Evolutionary conservation across 2,797 vertebrate genomes (phyloP).

Genomic region (Lophotriccus pileatus): DNA sequence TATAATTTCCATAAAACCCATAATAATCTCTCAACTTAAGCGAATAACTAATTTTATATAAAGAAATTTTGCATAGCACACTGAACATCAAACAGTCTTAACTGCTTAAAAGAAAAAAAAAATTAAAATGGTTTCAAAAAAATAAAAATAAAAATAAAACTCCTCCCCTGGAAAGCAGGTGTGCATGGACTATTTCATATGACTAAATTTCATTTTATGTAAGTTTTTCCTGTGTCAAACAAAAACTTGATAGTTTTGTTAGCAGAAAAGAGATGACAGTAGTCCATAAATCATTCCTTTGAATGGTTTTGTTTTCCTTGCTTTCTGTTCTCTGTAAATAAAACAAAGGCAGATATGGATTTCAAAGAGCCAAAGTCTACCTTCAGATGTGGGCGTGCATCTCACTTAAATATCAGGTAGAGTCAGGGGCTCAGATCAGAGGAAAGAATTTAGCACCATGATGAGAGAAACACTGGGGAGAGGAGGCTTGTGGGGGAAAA

Average conservation of each 20-base stretch:
- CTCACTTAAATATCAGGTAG: conserved; percentile 36
- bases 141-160: not conserved
- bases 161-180: accelerated
- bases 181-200: not conserved
- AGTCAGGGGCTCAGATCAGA: not conserved
- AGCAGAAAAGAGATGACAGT: not conserved
- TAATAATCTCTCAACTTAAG: not conserved
- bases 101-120: not conserved
- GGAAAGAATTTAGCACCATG: not conserved
- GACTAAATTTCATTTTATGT: not conserved
- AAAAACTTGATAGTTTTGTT: not conserved
- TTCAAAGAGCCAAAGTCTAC: not conserved
- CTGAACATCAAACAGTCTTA: not conserved
- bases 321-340: not conserved
- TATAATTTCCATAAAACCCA: not conserved
- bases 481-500: not conserved
- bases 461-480: not conserved
- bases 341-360: not conserved
- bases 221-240: not conserved
- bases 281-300: not conserved
- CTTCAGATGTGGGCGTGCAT: not conserved
- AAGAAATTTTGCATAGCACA: not conserved
- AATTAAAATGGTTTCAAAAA: not conserved
- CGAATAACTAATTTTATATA: not conserved
- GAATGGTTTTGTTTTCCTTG: not conserved